Evolutionary conservation across 2,113 vertebrate genomes (phyloP).

Genomic region (Hippocampus guttulatus): DNA sequence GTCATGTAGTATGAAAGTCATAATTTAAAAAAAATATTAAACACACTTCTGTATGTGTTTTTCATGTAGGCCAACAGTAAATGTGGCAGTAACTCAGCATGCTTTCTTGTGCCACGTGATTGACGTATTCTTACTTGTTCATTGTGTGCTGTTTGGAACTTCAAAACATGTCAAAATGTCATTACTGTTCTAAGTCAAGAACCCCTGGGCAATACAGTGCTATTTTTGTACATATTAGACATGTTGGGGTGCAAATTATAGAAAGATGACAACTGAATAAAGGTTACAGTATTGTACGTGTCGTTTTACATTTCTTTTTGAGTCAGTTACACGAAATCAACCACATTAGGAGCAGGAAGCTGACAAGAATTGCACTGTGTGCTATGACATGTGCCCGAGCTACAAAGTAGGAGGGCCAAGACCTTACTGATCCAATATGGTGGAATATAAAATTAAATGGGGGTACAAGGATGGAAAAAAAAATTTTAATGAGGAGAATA

Average conservation of each 20-base stretch:
- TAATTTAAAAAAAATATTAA: neutral
- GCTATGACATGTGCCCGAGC: neutral
- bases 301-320: neutral
- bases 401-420: neutral
- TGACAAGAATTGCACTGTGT: neutral
- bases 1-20: neutral
- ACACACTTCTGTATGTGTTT: neutral
- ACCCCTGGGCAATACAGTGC: neutral
- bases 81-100: neutral
- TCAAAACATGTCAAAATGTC: neutral
- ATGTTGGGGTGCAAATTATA: neutral
- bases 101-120: neutral
- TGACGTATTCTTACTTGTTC: neutral
- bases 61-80: neutral
- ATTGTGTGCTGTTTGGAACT: neutral
- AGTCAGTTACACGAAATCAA: neutral
- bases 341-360: too few species aligned
- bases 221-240: neutral
- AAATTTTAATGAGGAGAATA: neutral
- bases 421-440: neutral
- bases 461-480: neutral
- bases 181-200: neutral
- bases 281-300: neutral
- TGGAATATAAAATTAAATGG: neutral
- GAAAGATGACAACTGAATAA: neutral